These are phyloP conservation scores for Marasmarcha lunaedactyla DNA, from an alignment of 2,888 invertebrate genomes.

Conservation along the genomic window DNA sequence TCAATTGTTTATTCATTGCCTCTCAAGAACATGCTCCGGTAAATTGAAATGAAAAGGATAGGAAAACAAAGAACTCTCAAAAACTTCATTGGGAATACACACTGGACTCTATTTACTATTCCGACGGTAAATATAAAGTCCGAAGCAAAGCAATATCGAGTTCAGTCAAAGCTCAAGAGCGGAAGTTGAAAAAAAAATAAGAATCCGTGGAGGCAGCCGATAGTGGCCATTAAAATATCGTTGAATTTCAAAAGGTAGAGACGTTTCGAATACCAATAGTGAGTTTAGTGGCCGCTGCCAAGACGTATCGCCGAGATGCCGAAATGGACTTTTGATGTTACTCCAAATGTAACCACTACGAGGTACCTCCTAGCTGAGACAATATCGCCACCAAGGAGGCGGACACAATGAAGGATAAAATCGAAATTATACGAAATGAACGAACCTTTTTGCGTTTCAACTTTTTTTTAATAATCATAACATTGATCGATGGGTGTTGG, in stretches of 20 bases:
- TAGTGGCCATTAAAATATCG: slow-evolving; percentile 67
- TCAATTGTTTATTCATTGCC: not conserved
- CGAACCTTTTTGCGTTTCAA: not conserved
- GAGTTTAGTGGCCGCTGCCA: slow-evolving; percentile 24
- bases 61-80: slow-evolving; percentile 16
- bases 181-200: slow-evolving; percentile 27
- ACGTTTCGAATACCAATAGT: slow-evolving; percentile 36
- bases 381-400: slow-evolving; percentile 7
- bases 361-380: slow-evolving; percentile 17
- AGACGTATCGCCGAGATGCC: slow-evolving; percentile 35
- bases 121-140: slow-evolving; percentile 45
- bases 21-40: not conserved
- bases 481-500: slow-evolving; percentile 1
- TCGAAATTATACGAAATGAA: slow-evolving; percentile 8
- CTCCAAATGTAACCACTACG: slow-evolving; percentile 29
- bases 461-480: not conserved
- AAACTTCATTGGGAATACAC: slow-evolving; percentile 18
- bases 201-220: slow-evolving; percentile 45
- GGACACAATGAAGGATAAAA: not conserved
- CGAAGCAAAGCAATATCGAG: slow-evolving; percentile 44
- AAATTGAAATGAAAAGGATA: slow-evolving; percentile 15
- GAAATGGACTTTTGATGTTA: slow-evolving; percentile 63
- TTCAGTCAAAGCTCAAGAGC: slow-evolving; percentile 27
- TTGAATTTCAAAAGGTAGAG: slow-evolving; percentile 58
- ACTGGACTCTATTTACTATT: slow-evolving; percentile 24